Conservation (phyloP, 2,797 vertebrate genomes). For the Sandelia bainsii region DNA sequence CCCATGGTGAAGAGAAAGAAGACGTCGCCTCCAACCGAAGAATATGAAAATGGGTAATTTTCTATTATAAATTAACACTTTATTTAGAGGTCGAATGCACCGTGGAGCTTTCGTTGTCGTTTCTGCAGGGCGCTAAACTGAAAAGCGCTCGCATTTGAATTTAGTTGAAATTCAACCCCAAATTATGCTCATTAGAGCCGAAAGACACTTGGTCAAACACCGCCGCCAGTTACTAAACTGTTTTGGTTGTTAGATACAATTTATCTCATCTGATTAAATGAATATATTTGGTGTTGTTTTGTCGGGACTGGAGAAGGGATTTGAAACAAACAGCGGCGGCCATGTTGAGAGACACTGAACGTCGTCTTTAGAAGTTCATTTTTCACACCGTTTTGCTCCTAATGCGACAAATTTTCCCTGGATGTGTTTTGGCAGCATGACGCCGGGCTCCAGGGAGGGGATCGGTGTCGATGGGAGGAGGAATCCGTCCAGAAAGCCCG, state of each 20-base stretch:
- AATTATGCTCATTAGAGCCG: conserved; percentile 45
- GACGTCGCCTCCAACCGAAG: conserved; percentile 84
- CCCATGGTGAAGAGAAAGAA: conserved; percentile 93
- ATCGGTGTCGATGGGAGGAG: conserved; percentile 90
- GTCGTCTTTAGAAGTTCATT: conserved; percentile 89
- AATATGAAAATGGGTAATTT: conserved; percentile 87
- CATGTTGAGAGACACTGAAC: conserved; percentile 96
- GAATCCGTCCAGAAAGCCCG: conserved; percentile 92
- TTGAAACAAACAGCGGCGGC: conserved; percentile 99
- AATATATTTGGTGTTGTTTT: conserved; percentile 86
- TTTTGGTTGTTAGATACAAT: conserved; percentile 32
- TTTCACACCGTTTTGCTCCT: conserved; percentile 67
- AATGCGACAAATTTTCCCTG: conserved; percentile 67
- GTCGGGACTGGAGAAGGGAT: conserved; percentile 94
- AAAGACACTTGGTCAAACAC: conserved; percentile 41
- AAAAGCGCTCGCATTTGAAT: conserved; percentile 85
- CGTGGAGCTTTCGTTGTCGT: conserved; percentile 84
- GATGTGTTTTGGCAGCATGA: conserved; percentile 91
- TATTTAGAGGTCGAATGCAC: conserved; percentile 84
- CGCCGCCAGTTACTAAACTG: conserved; percentile 6
- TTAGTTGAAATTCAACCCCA: conserved; percentile 75
- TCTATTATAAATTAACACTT: conserved; percentile 80
- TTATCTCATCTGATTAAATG: conserved; percentile 48
- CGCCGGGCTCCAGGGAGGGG: conserved; percentile 93
- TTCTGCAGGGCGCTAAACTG: conserved; percentile 88